Evolutionary conservation across 2,888 invertebrate genomes (phyloP), one percentile per base, ranked within the genome.

Genomic region (Phyllotreta cruciferae): DNA sequence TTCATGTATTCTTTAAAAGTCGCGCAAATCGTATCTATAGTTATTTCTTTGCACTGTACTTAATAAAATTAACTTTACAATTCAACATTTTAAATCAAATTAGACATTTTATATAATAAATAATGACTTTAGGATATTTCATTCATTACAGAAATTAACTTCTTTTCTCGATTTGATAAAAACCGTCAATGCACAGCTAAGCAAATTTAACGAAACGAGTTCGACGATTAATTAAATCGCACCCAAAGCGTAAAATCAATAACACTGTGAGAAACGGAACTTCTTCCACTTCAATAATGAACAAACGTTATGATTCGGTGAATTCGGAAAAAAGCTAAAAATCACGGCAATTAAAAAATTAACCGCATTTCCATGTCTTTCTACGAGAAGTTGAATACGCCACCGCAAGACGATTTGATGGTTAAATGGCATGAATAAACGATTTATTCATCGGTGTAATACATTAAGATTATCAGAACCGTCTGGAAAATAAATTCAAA

Each of bases 381-480:
- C 53, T 45, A 50, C 39, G 49, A 7, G 60, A 39, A 37, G 55
- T 56, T 49, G 45, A 65, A 55, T 63, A 39, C 34, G 13, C 66
- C 67, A 73, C 73, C 72, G 68, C 71, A 71, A 65, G 65, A 64
- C 71, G 64, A 72, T 73, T 72, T 69, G 64, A 68, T 67, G 69
- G 63, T 68, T 71, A 71, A 73, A 71, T 70, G 66, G 66, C 71
- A 72, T 72, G 66, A 72, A 70, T 73, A 71, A 73, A 73, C 68
- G 66, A 64, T 69, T 68, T 66, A 63, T 68, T 60, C 58, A 60
- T 52, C 52, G 52, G 44, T 60, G 44, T 44, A 52, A 52, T 60
- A 53, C 49, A 50, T 58, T 52, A 49, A 37, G 10, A 7, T 13
- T 35, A 52, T 49, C 13, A 41, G 50, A 34, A 24, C 50, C 57